These are phyloP conservation scores for Aspidapion aeneum DNA, from an alignment of 2,888 invertebrate genomes.

Conservation along the genomic window DNA sequence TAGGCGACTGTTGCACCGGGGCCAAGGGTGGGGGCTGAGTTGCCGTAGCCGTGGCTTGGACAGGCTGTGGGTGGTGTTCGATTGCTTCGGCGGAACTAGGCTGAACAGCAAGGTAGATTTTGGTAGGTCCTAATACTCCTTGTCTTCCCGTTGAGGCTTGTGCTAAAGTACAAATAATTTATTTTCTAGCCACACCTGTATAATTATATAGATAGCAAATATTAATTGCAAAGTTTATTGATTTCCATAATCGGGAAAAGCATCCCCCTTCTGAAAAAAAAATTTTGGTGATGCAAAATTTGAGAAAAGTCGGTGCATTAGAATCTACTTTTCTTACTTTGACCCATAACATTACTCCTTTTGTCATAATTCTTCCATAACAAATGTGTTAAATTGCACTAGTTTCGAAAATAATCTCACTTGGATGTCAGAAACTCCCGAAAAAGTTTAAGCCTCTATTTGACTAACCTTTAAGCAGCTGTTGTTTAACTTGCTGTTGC, in stretches of 20 bases:
- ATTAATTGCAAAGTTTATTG: too few species aligned
- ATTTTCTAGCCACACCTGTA: too few species aligned
- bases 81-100: constrained; percentile 53
- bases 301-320: neutral
- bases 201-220: constrained; percentile 20
- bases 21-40: constrained; percentile 53
- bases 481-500: constrained; percentile 87
- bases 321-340: too few species aligned
- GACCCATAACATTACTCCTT: too few species aligned
- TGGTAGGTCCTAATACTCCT: constrained; percentile 80
- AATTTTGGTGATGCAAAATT: neutral
- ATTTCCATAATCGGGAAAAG: too few species aligned
- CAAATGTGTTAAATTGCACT: too few species aligned
- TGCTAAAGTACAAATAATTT: too few species aligned
- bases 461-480: constrained; percentile 84
- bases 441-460: too few species aligned
- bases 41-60: constrained; percentile 7
- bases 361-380: too few species aligned
- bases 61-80: constrained; percentile 12
- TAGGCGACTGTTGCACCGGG: constrained; percentile 46
- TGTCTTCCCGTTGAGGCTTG: constrained; percentile 85
- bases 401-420: too few species aligned
- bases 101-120: constrained; percentile 82
- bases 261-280: neutral
- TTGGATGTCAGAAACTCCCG: too few species aligned